phyloP scores from a whole-genome alignment of 2,113 vertebrate genomes.

The Jaculus jaculus region DNA sequence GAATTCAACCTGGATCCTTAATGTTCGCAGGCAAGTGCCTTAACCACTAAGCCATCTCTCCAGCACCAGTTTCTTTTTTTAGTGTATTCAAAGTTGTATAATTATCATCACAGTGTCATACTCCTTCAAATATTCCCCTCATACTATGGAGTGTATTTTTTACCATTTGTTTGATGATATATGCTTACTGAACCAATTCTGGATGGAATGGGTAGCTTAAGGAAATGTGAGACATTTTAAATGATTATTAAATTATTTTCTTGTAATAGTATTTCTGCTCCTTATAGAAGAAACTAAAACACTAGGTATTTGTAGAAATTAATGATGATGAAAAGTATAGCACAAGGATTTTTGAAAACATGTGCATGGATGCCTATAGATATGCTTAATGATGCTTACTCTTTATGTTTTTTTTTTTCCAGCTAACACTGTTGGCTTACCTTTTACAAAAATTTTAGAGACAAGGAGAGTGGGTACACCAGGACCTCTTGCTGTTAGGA shows the following conservation, averaged over 20 bases:
- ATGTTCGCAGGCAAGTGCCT: too few species aligned
- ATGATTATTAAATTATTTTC: constrained; percentile 30
- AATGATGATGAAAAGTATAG: background rate
- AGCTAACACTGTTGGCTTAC: background rate
- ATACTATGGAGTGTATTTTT: background rate
- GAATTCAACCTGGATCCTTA: too few species aligned
- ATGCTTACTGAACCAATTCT: constrained; percentile 25
- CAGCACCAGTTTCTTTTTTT: background rate
- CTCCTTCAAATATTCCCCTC: background rate
- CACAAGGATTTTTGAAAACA: background rate
- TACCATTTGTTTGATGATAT: constrained; percentile 34
- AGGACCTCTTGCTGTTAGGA: too few species aligned
- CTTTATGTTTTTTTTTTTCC: background rate
- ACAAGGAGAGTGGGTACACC: too few species aligned
- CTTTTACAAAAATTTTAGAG: too few species aligned
- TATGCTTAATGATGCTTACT: background rate
- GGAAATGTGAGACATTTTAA: background rate
- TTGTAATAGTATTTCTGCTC: background rate
- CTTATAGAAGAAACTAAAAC: constrained; percentile 4
- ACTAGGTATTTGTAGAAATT: constrained; percentile 29
- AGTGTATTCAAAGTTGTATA: constrained; percentile 2
- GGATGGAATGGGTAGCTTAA: constrained; percentile 22
- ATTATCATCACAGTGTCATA: background rate
- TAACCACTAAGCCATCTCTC: too few species aligned
- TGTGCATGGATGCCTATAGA: background rate